These are phyloP conservation scores for Leptinotarsa juncta DNA, from an alignment of 2,888 invertebrate species.

Conservation along the genomic window DNA sequence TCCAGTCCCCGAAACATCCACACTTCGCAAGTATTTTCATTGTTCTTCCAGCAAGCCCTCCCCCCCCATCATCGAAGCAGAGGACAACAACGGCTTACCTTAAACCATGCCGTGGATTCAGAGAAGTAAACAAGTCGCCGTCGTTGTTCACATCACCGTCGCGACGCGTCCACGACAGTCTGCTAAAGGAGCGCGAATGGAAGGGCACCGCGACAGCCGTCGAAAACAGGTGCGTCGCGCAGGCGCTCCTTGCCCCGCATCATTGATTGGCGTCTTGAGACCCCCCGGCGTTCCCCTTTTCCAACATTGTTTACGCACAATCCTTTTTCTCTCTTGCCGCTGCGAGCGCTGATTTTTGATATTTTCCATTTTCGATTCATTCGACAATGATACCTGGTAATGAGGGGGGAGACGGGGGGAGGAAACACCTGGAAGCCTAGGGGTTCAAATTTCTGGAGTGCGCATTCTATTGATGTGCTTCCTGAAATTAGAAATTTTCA, in stretches of 20 bases:
- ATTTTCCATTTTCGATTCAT: slow-evolving; percentile 5
- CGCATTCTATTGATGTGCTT: no score
- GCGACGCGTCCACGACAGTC: slow-evolving; percentile 19
- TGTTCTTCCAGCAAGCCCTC: no score
- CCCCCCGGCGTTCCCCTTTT: slow-evolving; percentile 51
- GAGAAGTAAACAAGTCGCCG: slow-evolving; percentile 18
- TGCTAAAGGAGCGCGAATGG: slow-evolving; percentile 13
- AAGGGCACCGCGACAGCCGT: slow-evolving; percentile 31
- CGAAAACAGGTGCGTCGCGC: slow-evolving; percentile 61
- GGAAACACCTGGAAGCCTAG: neutral
- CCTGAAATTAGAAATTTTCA: no score
- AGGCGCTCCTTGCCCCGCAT: slow-evolving; percentile 57
- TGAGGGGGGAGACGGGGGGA: neutral
- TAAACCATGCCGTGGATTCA: slow-evolving; percentile 43
- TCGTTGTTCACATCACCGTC: slow-evolving; percentile 13
- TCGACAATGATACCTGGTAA: slow-evolving; percentile 3
- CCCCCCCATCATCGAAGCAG: no score
- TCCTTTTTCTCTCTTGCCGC: slow-evolving; percentile 39
- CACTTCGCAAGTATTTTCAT: no score
- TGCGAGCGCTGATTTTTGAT: neutral
- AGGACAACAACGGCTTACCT: slow-evolving; percentile 44
- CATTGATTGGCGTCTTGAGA: slow-evolving; percentile 61
- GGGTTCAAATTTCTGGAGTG: neutral
- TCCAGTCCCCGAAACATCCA: no score
- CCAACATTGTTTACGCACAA: slow-evolving; percentile 54